phyloP scores from a whole-genome alignment of 2,888 invertebrate genomes.

The Tetragnatha montana region DNA sequence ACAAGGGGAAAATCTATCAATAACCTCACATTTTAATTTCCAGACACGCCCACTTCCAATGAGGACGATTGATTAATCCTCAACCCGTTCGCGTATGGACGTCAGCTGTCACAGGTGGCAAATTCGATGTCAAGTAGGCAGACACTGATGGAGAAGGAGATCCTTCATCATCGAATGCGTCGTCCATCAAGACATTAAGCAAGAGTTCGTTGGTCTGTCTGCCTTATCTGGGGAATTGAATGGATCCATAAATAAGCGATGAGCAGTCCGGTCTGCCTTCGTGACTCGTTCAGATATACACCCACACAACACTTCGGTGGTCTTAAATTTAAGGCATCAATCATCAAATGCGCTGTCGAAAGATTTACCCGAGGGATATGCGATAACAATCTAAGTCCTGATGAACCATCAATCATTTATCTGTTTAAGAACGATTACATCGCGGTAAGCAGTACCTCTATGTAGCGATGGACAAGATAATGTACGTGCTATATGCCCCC shows the following conservation, averaged over 20 bases:
- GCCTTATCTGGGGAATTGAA: too few relatives aligned
- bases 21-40: neutral
- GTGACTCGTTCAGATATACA: neutral
- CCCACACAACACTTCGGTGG: neutral
- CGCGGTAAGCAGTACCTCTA: too few relatives aligned
- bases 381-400: too few relatives aligned
- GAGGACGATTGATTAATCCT: neutral
- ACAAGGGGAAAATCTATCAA: neutral
- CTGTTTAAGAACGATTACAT: too few relatives aligned
- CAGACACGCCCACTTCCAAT: neutral
- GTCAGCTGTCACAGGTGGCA: neutral
- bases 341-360: neutral
- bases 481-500: too few relatives aligned
- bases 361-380: too few relatives aligned
- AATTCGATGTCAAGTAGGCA: neutral
- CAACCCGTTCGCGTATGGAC: neutral
- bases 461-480: too few relatives aligned
- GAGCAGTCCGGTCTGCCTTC: neutral
- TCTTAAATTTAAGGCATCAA: neutral
- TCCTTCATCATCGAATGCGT: neutral
- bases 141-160: neutral
- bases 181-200: neutral
- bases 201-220: neutral
- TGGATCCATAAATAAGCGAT: too few relatives aligned
- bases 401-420: too few relatives aligned